These are phyloP conservation scores for Triops cancriformis DNA, from an alignment of 1,140 invertebrate species.

Conservation along the genomic window DNA sequence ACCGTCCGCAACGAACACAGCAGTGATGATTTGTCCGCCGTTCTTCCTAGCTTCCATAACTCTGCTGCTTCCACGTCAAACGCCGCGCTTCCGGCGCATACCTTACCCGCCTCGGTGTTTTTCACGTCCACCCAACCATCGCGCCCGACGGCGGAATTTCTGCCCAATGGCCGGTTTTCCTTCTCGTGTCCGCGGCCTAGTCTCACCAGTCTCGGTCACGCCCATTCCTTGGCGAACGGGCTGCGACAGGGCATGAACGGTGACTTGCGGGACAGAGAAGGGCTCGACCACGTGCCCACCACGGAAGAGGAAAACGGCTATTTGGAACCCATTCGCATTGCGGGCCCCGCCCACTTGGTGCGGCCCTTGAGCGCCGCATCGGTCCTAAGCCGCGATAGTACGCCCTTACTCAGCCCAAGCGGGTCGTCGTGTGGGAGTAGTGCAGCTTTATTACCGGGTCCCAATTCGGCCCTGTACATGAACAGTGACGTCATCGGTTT, in stretches of 20 bases:
- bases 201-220: conserved; percentile 1
- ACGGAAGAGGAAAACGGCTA: conserved; percentile 30
- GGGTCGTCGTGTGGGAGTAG: not conserved
- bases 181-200: not conserved
- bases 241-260: not conserved
- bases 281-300: conserved; percentile 4
- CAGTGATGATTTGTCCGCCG: conserved; percentile 3
- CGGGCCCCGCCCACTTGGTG: conserved; percentile 1
- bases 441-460: conserved; percentile 16
- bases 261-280: conserved; percentile 11
- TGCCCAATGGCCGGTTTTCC: not conserved
- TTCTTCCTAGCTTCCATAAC: conserved; percentile 20
- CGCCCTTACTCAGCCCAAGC: conserved; percentile 20
- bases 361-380: conserved; percentile 22
- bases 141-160: not conserved
- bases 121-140: conserved; percentile 12
- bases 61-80: conserved; percentile 1
- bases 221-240: not conserved
- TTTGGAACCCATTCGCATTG: conserved; percentile 30
- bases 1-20: conserved; percentile 21
- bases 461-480: conserved; percentile 24
- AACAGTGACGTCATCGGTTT: conserved; percentile 27
- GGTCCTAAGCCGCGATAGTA: conserved; percentile 22
- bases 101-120: not conserved
- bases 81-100: not conserved